Base-by-base conservation (phyloP, 2,888 invertebrate genomes). In the Malachius bipustulatus region DNA sequence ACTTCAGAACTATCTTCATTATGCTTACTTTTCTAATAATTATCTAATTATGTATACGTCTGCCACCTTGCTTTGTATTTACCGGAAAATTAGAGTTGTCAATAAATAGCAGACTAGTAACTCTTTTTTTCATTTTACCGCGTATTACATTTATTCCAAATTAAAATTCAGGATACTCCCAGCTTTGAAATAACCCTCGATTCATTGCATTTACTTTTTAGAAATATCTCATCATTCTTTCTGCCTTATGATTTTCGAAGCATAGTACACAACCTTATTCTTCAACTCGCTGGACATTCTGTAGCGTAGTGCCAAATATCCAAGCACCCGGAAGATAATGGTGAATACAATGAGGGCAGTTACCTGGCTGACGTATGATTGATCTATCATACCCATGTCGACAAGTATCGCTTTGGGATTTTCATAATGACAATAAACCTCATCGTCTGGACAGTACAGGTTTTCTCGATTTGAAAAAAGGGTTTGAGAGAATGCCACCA, bases 351-450 rank as follows among this genome's bases (percentile, higher is more conserved):
- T 40, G 14, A 80, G 60, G 1, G 67, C 70, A 2, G 69, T 45
- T 15, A 79, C 62, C 56, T 80, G 77, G 1, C 69, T 49, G 26
- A 57, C 51, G 40, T 71, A 73, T 19, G 40, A 30, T 11, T 37
- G 38, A 3, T 37, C 37, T 8, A 53, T 57, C 69, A 76, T 69
- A 41, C 80, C 81, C 44, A 82, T 52, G 51, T 80, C 76, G 35
- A 73, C 61, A 27, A 84, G 62, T 14, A 84, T 62, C 10, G 77
- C 56, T 29, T 60, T 60, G 0, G 76, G 71, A 38, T 73, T 67
- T 32, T 59, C 58, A 48, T 68, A 69, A 45, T 68, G 68, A 29
- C 75, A 67, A 52, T 77, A 78, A 0, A 70, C 47, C 40, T 68
- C 66, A 0, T 66, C 65, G n/a, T 63, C 56, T 1, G 65, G 58